Evolutionary conservation across 2,797 vertebrate genomes (phyloP).

Genomic region (Trachops cirrhosus): DNA sequence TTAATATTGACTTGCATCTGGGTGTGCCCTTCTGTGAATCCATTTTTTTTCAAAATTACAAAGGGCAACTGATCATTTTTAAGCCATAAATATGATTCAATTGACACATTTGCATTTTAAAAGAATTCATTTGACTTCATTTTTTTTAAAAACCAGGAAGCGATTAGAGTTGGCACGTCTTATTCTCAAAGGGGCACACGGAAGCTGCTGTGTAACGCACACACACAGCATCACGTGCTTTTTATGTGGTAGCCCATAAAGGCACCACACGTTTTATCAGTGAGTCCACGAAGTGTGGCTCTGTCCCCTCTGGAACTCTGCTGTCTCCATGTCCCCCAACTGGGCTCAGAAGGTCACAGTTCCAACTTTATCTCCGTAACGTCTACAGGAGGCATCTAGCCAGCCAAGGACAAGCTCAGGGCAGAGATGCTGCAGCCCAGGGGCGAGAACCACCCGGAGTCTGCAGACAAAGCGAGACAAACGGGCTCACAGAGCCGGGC

Average conservation of each 20-base stretch:
- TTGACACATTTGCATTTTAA: background rate
- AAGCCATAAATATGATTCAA: background rate
- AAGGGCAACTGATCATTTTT: background rate
- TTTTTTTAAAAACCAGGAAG: background rate
- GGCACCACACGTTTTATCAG: accelerated
- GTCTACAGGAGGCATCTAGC: constrained; percentile 36
- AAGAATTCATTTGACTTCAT: background rate
- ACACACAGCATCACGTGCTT: background rate
- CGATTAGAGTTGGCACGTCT: background rate
- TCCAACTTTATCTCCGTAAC: background rate
- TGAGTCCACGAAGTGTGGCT: background rate
- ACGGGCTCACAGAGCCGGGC: background rate
- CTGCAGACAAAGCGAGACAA: background rate
- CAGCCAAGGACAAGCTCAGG: constrained; percentile 26
- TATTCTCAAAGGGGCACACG: background rate
- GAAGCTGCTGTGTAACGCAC: background rate
- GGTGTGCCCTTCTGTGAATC: background rate
- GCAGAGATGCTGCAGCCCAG: background rate
- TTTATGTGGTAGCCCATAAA: background rate
- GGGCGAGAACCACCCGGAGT: background rate
- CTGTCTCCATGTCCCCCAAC: background rate
- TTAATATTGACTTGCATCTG: background rate
- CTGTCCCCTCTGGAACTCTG: constrained; percentile 37
- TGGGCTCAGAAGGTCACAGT: constrained; percentile 52
- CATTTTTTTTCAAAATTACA: background rate